Base-by-base conservation (phyloP, 2,888 invertebrate genomes). In the Chalcosyrphus nemorum region DNA sequence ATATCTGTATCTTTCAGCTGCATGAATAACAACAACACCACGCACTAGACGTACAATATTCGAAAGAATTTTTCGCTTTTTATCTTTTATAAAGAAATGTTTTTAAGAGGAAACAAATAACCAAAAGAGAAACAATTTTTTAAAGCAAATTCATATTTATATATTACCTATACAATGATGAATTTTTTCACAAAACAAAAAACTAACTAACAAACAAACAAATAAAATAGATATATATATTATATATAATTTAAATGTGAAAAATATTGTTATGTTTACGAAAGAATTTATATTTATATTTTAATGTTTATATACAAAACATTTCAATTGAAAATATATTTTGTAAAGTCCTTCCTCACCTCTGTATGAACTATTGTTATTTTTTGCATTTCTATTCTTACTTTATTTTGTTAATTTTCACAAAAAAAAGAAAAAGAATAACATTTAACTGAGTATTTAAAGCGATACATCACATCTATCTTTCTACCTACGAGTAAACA, bases 21-120 rank as follows among this genome's bases (percentile, higher is more conserved):
- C 90, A 90, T 90, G 91, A 90, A 90, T 90, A 90, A 89, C 90
- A 89, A 88, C 89, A 88, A 89, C 88, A 86, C 89, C 89, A 88
- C 90, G 89, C 89, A 89, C 89, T 89, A 88, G 90, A 90, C 89
- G 89, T 88, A 89, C 89, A 86, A 86, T 91, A 86, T 89, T 90
- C 87, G 88, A 88, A 84, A 89, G 89, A 88, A 88, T 90, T 87
- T 88, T 90, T 86, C 88, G 89, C 87, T 89, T 90, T 88, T 87
- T 90, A 78, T 90, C 89, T 87, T 87, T 90, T 66, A 90, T 90
- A 86, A 89, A 89, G 87, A 90, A 90, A 86, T 90, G 91, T 88
- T 90, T 91, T 88, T 90, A 87, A 89, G 43, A 47, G 43, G 65
- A 35, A 75, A 38, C 63, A 66, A 56, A n/a, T 65, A 38, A 66